phyloP scores from a whole-genome alignment of 2,797 vertebrate genomes.

The Okamejei kenojei region DNA sequence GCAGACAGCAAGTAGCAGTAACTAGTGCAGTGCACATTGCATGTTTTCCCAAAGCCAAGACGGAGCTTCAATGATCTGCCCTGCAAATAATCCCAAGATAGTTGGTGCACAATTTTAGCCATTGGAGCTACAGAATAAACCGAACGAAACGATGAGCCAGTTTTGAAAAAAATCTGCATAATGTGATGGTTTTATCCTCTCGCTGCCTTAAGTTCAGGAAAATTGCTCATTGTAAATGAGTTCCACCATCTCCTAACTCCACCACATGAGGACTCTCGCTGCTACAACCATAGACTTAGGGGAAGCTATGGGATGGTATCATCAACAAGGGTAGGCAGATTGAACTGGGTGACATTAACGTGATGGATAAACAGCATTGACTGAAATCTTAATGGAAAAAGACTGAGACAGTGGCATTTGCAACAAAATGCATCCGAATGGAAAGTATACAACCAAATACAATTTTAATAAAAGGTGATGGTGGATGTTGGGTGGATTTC shows the following conservation, averaged over 20 bases:
- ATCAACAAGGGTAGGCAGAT: neutral
- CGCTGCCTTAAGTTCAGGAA: neutral
- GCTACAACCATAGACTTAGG: neutral
- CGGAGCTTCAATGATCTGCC: neutral
- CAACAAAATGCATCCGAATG: too few relatives aligned
- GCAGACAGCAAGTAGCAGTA: neutral
- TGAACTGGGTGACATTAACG: too few relatives aligned
- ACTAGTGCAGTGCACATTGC: neutral
- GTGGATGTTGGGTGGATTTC: too few relatives aligned
- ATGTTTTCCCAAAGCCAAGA: neutral
- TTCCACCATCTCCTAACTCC: neutral
- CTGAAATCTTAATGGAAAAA: too few relatives aligned
- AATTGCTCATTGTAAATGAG: neutral
- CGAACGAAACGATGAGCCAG: neutral
- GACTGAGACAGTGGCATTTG: too few relatives aligned
- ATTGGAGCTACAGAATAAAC: neutral
- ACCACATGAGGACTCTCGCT: neutral
- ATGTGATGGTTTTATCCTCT: neutral
- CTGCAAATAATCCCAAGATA: neutral
- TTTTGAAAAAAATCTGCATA: neutral
- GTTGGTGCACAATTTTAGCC: neutral
- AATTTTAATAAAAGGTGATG: too few relatives aligned
- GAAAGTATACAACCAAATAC: too few relatives aligned
- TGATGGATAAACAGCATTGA: too few relatives aligned
- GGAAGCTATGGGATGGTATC: neutral